phyloP scores from a whole-genome alignment of 2,797 vertebrate species.

The Petrocephalus schoutedeni region DNA sequence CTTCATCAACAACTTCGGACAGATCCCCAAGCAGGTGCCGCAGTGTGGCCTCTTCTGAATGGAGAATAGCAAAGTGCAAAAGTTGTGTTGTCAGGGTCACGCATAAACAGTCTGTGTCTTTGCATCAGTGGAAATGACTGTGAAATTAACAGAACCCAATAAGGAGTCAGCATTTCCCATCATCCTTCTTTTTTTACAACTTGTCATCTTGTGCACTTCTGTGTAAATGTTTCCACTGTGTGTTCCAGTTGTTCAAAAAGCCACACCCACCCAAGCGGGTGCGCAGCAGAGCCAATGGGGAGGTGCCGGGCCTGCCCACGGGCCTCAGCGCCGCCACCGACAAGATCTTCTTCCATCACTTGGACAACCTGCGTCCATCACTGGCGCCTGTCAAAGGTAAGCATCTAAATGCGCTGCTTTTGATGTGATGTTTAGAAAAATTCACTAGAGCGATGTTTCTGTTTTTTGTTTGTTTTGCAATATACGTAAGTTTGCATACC shows the following conservation, averaged over 20 bases:
- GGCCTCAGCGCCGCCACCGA: conserved; percentile 70
- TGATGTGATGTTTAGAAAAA: neutral
- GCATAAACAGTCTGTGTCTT: neutral
- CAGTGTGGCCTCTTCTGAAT: neutral
- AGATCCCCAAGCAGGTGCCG: conserved; percentile 94
- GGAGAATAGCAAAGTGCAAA: rapidly evolving
- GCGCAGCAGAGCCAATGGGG: conserved; percentile 79
- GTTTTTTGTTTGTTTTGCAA: too few relatives aligned
- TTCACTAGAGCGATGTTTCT: neutral
- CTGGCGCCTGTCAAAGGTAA: conserved; percentile 92
- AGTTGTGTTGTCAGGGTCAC: neutral
- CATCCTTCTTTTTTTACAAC: neutral
- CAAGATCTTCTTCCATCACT: conserved; percentile 98
- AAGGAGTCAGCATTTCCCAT: neutral
- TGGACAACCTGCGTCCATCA: conserved; percentile 91
- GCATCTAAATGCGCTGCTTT: neutral
- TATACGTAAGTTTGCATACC: neutral
- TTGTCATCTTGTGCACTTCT: neutral
- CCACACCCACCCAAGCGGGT: conserved; percentile 95
- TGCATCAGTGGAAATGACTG: neutral
- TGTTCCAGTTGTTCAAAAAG: conserved; percentile 89
- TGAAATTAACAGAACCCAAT: neutral
- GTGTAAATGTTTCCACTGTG: neutral
- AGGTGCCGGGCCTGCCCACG: conserved; percentile 61
- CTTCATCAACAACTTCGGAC: conserved; percentile 98